Conservation (phyloP, 1,140 invertebrate species). For the Rhopalosiphum padi region DNA sequence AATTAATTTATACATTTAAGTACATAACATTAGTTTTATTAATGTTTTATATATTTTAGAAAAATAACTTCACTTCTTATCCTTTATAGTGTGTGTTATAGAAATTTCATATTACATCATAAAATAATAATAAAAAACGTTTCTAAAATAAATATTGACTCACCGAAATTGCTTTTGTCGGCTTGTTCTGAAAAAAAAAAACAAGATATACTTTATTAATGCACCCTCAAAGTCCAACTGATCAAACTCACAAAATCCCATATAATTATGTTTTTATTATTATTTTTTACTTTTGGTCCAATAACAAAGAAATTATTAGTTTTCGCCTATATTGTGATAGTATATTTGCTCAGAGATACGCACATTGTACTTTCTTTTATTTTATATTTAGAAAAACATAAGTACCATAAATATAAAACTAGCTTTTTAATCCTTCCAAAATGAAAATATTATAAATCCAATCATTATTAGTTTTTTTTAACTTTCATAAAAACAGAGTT, state of each 20-base stretch:
- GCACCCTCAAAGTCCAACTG: background rate
- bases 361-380: background rate
- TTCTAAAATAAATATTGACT: constrained; percentile 40
- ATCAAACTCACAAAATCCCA: constrained; percentile 25
- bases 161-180: constrained; percentile 37
- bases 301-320: constrained; percentile 27
- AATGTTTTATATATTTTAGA: constrained; percentile 6
- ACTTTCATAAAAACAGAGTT: background rate
- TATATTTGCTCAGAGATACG: background rate
- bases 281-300: background rate
- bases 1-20: background rate
- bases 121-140: constrained; percentile 29
- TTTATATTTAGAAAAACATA: background rate
- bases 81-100: background rate
- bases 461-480: background rate
- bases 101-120: background rate
- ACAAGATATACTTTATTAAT: constrained; percentile 21
- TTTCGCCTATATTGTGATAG: background rate
- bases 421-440: background rate
- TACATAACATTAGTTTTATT: background rate
- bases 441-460: background rate
- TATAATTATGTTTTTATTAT: background rate
- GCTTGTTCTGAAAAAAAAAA: constrained; percentile 25
- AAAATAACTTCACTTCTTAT: background rate
- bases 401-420: background rate